Conservation (phyloP, 2,797 vertebrate species). For the Gobionotothen gibberifrons region DNA sequence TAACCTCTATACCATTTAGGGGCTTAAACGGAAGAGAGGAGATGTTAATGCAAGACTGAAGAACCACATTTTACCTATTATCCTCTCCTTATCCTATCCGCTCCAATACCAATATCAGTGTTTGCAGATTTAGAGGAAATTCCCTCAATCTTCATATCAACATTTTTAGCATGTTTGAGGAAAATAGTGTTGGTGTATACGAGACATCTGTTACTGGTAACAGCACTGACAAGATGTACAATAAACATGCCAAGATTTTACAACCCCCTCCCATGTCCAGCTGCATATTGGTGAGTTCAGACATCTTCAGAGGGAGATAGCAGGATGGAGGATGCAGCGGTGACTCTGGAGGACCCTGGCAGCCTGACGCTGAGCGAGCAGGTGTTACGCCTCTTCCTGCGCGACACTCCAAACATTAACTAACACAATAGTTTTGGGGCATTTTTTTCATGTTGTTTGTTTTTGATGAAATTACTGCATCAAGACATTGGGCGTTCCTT, state of each 20-base stretch:
- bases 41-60: slow-evolving; percentile 3
- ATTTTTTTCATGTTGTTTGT: background rate
- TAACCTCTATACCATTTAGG: slow-evolving; percentile 16
- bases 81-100: background rate
- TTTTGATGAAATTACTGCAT: slow-evolving; percentile 12
- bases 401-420: slow-evolving; percentile 54
- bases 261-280: slow-evolving; percentile 75
- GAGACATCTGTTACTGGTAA: slow-evolving; percentile 75
- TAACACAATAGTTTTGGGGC: slow-evolving; percentile 29
- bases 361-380: slow-evolving; percentile 57
- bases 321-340: slow-evolving; percentile 54
- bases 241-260: slow-evolving; percentile 77
- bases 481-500: slow-evolving; percentile 19
- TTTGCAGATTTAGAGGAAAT: slow-evolving; percentile 48
- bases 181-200: slow-evolving; percentile 57
- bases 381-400: slow-evolving; percentile 74
- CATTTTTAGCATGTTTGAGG: slow-evolving; percentile 31
- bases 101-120: slow-evolving; percentile 37
- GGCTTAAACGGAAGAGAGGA: slow-evolving; percentile 18
- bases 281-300: slow-evolving; percentile 64
- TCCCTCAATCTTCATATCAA: slow-evolving; percentile 38
- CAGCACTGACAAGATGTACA: slow-evolving; percentile 68
- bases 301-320: slow-evolving; percentile 50
- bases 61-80: background rate
- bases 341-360: slow-evolving; percentile 61